Evolutionary conservation across 2,888 invertebrate species (phyloP).

Genomic region (Ophion costatus): DNA sequence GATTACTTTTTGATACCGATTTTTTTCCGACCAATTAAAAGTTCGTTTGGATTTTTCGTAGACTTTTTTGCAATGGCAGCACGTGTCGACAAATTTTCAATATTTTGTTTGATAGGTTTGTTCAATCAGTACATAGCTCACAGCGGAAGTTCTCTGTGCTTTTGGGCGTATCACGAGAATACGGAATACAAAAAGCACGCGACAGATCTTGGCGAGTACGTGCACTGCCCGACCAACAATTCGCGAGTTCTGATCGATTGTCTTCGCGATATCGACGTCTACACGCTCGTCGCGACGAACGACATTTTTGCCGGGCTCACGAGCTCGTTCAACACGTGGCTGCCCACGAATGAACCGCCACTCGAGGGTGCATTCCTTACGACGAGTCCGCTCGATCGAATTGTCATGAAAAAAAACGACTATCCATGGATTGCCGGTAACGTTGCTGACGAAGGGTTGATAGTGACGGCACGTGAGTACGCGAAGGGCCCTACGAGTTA

Average conservation of each 20-base stretch:
- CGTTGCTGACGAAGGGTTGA: slow-evolving; percentile 69
- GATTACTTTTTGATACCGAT: no score
- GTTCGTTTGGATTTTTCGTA: not conserved
- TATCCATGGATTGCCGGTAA: slow-evolving; percentile 67
- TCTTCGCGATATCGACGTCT: slow-evolving; percentile 55
- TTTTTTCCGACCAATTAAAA: not conserved
- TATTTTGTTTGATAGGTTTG: slow-evolving; percentile 60
- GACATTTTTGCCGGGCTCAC: slow-evolving; percentile 43
- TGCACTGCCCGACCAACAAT: slow-evolving; percentile 63
- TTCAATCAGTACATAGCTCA: slow-evolving; percentile 70
- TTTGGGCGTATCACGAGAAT: slow-evolving; percentile 58
- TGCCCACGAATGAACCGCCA: slow-evolving; percentile 68
- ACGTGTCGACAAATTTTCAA: not conserved
- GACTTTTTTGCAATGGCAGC: not conserved
- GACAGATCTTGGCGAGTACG: slow-evolving; percentile 50
- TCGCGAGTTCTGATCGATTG: slow-evolving; percentile 66
- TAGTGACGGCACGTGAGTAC: slow-evolving; percentile 62
- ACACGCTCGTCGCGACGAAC: slow-evolving; percentile 43
- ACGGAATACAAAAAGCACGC: slow-evolving; percentile 56
- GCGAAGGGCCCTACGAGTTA: no score
- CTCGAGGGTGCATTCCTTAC: slow-evolving; percentile 68
- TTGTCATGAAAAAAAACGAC: slow-evolving; percentile 64
- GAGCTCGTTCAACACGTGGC: slow-evolving; percentile 55
- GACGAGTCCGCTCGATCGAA: slow-evolving; percentile 57
- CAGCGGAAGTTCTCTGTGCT: slow-evolving; percentile 66